Base-by-base conservation (phyloP, 1,140 invertebrate genomes). In the Amphibalanus amphitrite region DNA sequence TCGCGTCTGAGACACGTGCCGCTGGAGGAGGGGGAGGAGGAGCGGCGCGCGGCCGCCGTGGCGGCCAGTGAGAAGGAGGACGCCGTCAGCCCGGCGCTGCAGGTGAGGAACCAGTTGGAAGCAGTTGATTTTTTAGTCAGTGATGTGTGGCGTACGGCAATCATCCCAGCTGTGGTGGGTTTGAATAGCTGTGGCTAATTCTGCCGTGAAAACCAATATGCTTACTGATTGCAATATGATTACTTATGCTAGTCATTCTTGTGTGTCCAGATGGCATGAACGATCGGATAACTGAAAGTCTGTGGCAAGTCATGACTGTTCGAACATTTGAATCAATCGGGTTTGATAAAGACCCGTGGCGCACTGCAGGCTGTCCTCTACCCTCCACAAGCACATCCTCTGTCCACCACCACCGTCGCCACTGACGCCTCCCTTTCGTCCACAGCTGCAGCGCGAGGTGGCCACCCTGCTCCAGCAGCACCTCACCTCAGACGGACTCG, bases 401-500 rank as follows among this genome's bases (percentile, higher is more conserved):
- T 71, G 30, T 30, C 25, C 26, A 38, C 29, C 20, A 1, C 23
- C 26, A 0, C 20, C 29, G 26, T 20, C 69, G 28, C 17, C 20
- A n/a, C n/a, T n/a, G n/a, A n/a, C n/a, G n/a, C n/a, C 28, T 29
- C 59, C 23, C 3, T 25, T n/a, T 47, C 59, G 6, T 47, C 28
- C 74, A 29, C 77, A 90, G 84, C 87, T 93, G 29, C 97, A 99
- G 83, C 83, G 89, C 28, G 90, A 97, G 77, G 90, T 95, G 74
- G 91, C 90, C 0, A 84, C 87, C 71, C 87, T 97, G 69, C 81
- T 98, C 26, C 86, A 89, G 72, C 88, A 90, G 15, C 89, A 90
- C 79, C 92, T 99, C 78, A 86, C 89, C 4, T 87, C 91, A 1
- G 95, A 98, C 81, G 96, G 96, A 40, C 82, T 99, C 28, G 93